These are phyloP conservation scores for Agrochola circellaris DNA, from an alignment of 2,888 invertebrate species.

Conservation along the genomic window DNA sequence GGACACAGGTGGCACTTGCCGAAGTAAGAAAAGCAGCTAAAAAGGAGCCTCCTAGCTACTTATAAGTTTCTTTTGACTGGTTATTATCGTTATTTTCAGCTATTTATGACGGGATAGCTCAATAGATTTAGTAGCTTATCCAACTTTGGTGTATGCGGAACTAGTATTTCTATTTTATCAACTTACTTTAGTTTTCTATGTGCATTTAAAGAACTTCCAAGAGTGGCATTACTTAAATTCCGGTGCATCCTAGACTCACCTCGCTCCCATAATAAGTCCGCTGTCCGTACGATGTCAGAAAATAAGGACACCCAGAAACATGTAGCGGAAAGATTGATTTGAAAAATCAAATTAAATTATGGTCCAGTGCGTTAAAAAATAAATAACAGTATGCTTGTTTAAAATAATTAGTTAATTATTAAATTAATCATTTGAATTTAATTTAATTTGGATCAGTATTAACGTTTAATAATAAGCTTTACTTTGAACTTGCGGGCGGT, in stretches of 20 bases:
- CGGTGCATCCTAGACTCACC: not conserved
- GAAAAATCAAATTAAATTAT: not conserved
- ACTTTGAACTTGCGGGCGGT: not conserved
- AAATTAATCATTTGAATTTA: no score
- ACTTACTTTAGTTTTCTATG: not conserved
- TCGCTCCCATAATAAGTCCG: not conserved
- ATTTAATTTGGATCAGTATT: not conserved
- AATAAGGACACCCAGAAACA: not conserved
- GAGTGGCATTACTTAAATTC: not conserved
- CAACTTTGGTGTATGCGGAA: constrained; percentile 1
- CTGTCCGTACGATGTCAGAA: no score
- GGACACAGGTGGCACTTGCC: constrained; percentile 45
- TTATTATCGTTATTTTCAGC: constrained; percentile 29
- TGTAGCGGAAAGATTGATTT: not conserved
- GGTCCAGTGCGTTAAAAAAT: no score
- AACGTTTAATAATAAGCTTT: not conserved
- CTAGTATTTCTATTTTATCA: constrained; percentile 1
- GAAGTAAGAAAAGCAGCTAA: constrained; percentile 23
- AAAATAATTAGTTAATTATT: not conserved
- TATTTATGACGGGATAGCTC: constrained; percentile 30
- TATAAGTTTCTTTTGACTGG: constrained; percentile 18
- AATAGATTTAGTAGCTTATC: constrained; percentile 15
- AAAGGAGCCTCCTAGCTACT: not conserved
- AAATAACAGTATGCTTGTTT: not conserved
- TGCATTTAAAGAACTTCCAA: not conserved